Percentiles rank a stretch among this genome's conserved stretches.
Evolutionary conservation across 2,888 invertebrate genomes (phyloP).

Genomic region (Ectropis crepuscularia): DNA sequence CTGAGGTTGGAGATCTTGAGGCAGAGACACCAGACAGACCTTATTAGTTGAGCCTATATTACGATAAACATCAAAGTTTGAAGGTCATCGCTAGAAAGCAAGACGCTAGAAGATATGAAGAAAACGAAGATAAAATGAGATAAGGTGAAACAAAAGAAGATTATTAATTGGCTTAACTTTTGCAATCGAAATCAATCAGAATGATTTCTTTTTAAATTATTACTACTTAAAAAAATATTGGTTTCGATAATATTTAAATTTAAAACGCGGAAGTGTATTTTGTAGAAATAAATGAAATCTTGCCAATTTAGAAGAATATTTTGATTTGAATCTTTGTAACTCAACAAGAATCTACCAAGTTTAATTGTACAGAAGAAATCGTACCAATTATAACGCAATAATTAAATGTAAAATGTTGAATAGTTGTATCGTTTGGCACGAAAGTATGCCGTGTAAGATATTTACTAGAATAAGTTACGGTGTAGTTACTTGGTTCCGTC

Average conservation of each 20-base stretch:
- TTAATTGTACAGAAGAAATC: conserved; percentile 6
- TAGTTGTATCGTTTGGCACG: conserved; percentile 37
- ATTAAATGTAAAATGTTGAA: conserved; percentile 21
- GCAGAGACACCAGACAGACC: conserved; percentile 89
- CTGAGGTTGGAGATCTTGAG: conserved; percentile 92
- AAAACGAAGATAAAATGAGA: too few relatives aligned
- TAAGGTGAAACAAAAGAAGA: too few relatives aligned
- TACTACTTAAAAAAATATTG: too few relatives aligned
- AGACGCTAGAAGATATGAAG: too few relatives aligned
- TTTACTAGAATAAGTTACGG: conserved; percentile 36
- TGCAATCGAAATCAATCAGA: too few relatives aligned
- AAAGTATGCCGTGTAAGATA: conserved; percentile 51
- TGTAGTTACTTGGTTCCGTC: conserved; percentile 69
- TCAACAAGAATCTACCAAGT: background rate
- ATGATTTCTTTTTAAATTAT: too few relatives aligned
- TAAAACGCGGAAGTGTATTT: too few relatives aligned
- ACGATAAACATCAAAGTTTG: background rate
- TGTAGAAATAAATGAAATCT: too few relatives aligned
- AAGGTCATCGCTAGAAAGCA: too few relatives aligned
- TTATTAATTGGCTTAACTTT: too few relatives aligned
- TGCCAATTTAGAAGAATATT: too few relatives aligned
- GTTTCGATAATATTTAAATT: too few relatives aligned
- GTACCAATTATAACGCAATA: conserved; percentile 21
- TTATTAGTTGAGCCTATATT: conserved; percentile 88
- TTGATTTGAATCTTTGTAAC: background rate